Evolutionary conservation across 1,140 invertebrate species (phyloP), one percentile per base, ranked within the genome.

Genomic region (Drosophila prosaltans): DNA sequence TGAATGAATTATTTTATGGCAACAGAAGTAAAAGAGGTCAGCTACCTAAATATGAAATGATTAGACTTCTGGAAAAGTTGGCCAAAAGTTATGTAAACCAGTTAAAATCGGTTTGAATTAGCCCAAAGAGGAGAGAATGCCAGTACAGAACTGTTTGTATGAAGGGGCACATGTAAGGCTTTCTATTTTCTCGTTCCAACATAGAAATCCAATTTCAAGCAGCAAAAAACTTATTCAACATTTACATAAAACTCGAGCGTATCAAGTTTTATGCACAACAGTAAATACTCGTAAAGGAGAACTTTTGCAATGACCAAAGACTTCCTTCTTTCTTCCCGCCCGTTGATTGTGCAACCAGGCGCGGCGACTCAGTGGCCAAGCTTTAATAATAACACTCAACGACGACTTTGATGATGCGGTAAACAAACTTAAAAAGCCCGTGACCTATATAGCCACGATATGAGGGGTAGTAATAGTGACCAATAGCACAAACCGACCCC

Each of bases 351-450:
- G 80, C 69, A 83, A 73, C 41, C 48, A 69, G 59, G 68, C 60
- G 54, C 24, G 40, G 58, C 66, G 65, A 65, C 80, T 69, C 66
- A 69, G 41, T 71, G 74, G 36, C 66, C 78, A 79, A 81, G 74
- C 78, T 85, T 85, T 75, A 72, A 81, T 86, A 81, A 73, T 69
- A 86, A 68, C 63, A 65, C 71, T 70, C 60, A 32, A 30, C 45
- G 21, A 51, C n/a, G 45, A 51, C 45, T 51, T 57, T 61, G 65
- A 39, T 68, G 71, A 69, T 67, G 82, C 58, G 75, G 82, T 85
- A 88, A 85, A 85, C 79, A 82, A 85, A 88, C 83, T 70, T 76
- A 66, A 79, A 73, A 79, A 63, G 51, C 79, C 66, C 75, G 72
- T 86, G 82, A 85, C 82, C 82, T 69, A 85, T 76, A 76, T 85